Evolutionary conservation across 2,888 invertebrate genomes (phyloP).

Genomic region (Yponomeuta sedellus): DNA sequence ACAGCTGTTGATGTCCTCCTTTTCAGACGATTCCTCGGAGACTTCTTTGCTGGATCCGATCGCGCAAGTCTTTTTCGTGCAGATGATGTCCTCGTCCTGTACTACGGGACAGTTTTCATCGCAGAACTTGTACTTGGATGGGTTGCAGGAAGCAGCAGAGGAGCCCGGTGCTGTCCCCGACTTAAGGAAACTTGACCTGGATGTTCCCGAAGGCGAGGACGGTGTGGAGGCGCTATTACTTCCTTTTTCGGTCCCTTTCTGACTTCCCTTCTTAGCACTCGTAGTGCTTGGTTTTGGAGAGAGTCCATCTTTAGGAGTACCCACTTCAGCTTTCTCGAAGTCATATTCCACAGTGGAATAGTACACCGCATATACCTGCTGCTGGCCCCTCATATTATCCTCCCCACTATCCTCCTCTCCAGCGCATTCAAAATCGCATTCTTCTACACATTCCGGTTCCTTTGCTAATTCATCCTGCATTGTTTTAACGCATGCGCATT

Average conservation of each 20-base stretch:
- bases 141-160: not conserved
- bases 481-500: slow-evolving; percentile 56
- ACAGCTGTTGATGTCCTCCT: slow-evolving; percentile 37
- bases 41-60: slow-evolving; percentile 19
- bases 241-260: not conserved
- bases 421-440: not conserved
- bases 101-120: not conserved
- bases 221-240: not conserved
- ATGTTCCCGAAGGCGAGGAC: not conserved
- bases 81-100: not conserved
- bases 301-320: too few relatives aligned
- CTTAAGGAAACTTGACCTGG: not conserved
- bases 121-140: slow-evolving; percentile 2
- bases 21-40: slow-evolving; percentile 23
- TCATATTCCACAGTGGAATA: slow-evolving; percentile 63
- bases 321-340: slow-evolving; percentile 17
- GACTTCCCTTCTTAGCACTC: too few relatives aligned
- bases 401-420: not conserved
- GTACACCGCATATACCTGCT: slow-evolving; percentile 49
- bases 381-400: slow-evolving; percentile 13
- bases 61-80: not conserved
- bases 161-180: not conserved
- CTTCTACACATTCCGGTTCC: slow-evolving; percentile 40
- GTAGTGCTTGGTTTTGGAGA: too few relatives aligned
- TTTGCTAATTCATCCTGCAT: slow-evolving; percentile 48